Evolutionary conservation across 2,797 vertebrate species (phyloP).

Genomic region (Tangara arthus): DNA sequence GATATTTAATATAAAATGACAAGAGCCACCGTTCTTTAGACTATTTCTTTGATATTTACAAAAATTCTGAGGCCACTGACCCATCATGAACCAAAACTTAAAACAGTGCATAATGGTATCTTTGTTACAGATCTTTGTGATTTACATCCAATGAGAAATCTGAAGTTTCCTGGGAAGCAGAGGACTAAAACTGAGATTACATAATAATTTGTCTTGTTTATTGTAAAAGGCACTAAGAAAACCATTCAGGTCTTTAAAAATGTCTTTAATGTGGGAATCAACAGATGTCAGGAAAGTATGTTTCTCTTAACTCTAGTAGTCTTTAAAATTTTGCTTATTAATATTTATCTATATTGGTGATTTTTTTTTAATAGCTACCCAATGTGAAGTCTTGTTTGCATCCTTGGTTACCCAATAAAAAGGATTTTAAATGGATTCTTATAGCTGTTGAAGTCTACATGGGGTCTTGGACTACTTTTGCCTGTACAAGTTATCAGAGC

Average conservation of each 20-base stretch:
- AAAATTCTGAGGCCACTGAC: not conserved
- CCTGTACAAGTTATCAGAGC: not conserved
- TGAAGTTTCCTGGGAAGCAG: not conserved
- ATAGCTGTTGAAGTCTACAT: not conserved
- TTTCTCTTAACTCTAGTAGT: not conserved
- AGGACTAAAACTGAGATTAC: not conserved
- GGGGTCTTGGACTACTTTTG: not conserved
- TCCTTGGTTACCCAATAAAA: not conserved
- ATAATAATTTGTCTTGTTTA: not conserved
- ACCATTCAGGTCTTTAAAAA: not conserved
- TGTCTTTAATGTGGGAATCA: not conserved
- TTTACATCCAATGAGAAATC: not conserved
- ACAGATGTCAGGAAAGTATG: not conserved
- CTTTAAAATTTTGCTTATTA: not conserved
- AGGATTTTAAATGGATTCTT: not conserved
- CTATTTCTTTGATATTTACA: not conserved
- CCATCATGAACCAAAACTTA: not conserved
- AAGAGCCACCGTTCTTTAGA: not conserved
- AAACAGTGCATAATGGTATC: rapidly evolving
- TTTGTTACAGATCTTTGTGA: not conserved
- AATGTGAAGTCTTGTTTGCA: not conserved
- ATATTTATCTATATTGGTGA: not conserved
- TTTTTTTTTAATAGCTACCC: not conserved
- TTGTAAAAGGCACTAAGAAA: not conserved
- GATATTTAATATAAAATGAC: constrained; percentile 43